These are phyloP conservation scores for Himalopsyche japonica DNA, from an alignment of 2,888 invertebrate genomes.

Conservation along the genomic window DNA sequence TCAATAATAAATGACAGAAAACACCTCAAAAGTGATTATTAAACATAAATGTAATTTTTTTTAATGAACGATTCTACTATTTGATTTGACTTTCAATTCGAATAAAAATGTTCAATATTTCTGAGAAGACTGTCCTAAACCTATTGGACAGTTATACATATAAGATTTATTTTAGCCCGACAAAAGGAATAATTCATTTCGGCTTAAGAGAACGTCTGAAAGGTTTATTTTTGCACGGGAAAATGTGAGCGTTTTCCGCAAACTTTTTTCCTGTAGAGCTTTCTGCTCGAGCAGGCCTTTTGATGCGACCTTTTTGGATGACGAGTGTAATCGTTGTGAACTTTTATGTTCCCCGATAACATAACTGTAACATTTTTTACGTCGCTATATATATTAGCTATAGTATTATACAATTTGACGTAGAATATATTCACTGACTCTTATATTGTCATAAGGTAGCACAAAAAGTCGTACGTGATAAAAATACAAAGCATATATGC, in stretches of 20 bases:
- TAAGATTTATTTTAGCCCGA: constrained; percentile 26
- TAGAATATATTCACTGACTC: background rate
- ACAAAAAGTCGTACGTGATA: no score
- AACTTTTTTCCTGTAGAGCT: background rate
- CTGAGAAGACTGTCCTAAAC: background rate
- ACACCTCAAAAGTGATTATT: no score
- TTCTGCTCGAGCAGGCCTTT: background rate
- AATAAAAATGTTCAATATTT: background rate
- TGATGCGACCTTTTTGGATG: constrained; percentile 16
- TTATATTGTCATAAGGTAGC: no score
- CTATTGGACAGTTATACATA: constrained; percentile 14
- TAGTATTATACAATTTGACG: background rate
- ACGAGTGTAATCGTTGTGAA: constrained; percentile 24
- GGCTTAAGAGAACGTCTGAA: constrained; percentile 20
- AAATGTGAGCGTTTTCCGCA: background rate
- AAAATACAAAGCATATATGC: no score
- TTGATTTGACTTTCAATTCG: no score
- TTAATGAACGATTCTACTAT: no score
- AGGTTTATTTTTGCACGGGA: constrained; percentile 16
- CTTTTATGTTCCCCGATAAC: constrained; percentile 8
- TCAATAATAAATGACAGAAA: no score
- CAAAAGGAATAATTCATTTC: constrained; percentile 34
- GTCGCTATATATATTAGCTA: background rate
- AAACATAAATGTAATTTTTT: no score
- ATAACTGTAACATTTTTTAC: background rate